Conservation (phyloP, 2,113 vertebrate genomes). For the Balaenoptera acutorostrata region DNA sequence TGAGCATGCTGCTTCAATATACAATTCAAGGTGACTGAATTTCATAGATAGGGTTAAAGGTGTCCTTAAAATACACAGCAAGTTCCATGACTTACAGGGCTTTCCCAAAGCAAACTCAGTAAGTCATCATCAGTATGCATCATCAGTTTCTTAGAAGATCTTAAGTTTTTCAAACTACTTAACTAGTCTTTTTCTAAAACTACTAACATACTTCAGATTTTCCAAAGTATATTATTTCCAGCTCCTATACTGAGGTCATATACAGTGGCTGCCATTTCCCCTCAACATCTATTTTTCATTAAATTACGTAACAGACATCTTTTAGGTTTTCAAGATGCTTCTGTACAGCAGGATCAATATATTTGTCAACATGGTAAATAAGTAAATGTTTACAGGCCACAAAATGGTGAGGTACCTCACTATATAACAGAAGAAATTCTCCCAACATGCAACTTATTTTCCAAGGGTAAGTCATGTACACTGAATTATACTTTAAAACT, state of each 20-base stretch:
- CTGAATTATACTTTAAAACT: background rate
- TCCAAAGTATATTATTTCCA: background rate
- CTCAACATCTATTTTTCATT: constrained; percentile 4
- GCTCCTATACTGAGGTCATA: background rate
- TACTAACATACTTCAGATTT: background rate
- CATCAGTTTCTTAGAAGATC: background rate
- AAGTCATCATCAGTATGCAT: background rate
- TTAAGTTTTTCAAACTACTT: constrained; percentile 4
- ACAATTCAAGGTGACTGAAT: background rate
- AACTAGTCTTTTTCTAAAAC: constrained; percentile 37
- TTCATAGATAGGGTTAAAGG: background rate
- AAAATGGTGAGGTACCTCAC: background rate
- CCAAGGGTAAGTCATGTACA: background rate
- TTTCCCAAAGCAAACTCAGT: background rate
- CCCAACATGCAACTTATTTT: background rate
- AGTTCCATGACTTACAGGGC: background rate
- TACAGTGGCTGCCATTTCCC: background rate
- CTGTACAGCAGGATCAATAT: background rate
- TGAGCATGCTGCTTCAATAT: background rate
- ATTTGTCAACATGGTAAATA: background rate
- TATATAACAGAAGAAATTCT: background rate
- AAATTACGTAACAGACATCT: constrained; percentile 6
- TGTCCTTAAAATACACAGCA: constrained; percentile 1
- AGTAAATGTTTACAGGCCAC: constrained; percentile 18
- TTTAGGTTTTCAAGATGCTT: background rate